Evolutionary conservation across 2,113 vertebrate genomes (phyloP), one percentile per base, ranked within the genome.

Genomic region (Bostrychus sinensis): DNA sequence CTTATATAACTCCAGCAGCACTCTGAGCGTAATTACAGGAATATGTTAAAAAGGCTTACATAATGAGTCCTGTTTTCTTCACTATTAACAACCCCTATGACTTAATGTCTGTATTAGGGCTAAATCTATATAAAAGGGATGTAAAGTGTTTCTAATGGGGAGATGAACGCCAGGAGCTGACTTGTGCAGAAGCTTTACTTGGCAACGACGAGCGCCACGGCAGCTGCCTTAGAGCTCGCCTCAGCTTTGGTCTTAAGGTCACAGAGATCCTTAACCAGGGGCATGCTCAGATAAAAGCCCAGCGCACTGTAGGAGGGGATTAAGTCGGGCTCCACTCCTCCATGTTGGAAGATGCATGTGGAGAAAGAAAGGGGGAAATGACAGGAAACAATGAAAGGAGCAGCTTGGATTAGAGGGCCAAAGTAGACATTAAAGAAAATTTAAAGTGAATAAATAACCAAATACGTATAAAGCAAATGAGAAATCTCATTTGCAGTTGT

Each of bases 291-390:
- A 78, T 93, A 96, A 78, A 92, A 96, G 62, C 93, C 70, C 22
- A 97, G 70, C n/a, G n/a, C n/a, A n/a, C 46, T 86, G 72, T 94
- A 95, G 81, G 90, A 93, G 26, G 95, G 95, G 88, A 96, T 94
- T 65, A 96, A 94, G 81, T 95, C 96, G 60, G 94, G 93, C 77
- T 92, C 95, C 85, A 93, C 85, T 9, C 95, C 94, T 80, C 94
- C 94, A 55, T 95, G 92, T 89, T 93, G 95, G 88, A 96, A 96
- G 86, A 96, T 87, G 66, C 95, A 94, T 96, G 86, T n/a, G 4
- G 51, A 17, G 41, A 56, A 59, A 25, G 71, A 86, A 72, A 87
- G 48, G 16, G 50, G 23, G 23, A 51, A 6, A 51, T n/a, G 23
- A 10, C 23, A 53, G 26, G 14, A 12, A 25, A 23, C 14, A 16